Evolutionary conservation across 2,113 vertebrate genomes (phyloP), one percentile per base, ranked within the genome.

Genomic region (Sterna hirundo): DNA sequence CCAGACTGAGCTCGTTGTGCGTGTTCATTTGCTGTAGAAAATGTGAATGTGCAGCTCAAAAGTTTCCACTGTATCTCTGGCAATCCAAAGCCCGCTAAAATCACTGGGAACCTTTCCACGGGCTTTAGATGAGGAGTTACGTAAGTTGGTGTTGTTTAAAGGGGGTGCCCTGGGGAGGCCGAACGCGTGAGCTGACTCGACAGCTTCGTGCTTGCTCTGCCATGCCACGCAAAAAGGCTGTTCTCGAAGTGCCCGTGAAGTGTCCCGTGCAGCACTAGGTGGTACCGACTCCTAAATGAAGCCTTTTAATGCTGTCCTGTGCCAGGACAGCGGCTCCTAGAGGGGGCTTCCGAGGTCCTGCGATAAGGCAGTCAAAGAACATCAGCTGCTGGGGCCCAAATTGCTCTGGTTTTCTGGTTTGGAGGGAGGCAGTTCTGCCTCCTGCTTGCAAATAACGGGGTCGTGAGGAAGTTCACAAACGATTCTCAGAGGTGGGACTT

Each of bases 21-120:
- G 0, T 42, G 9, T 74, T 80, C 70, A 4, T 86, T 66, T 86
- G 81, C 83, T 82, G 57, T 62, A 76, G 64, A 91, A 90, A 90
- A 97, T 32, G 69, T 23, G 52, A 90, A 88, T 51, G 76, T 49
- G 58, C 71, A 79, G 61, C 85, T 89, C 75, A 83, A 44, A 92
- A 94, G 61, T 95, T 96, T 96, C 86, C 90, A 86, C 70, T 71
- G 62, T 29, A 42, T 64, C 62, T 92, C 79, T 75, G 65, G 58
- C 81, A 78, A 88, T 96, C 91, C 92, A 90, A 78, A 96, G 62
- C 77, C 42, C 1, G 0, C 40, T 66, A 19, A 83, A 94, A 75
- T 77, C 80, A 66, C 52, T 49, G 46, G 86, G 79, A 97, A 52
- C 65, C 44, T 83, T 91, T 90, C 86, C 84, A 78, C 2, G 0